Conservation (phyloP, 2,888 invertebrate genomes). For the Drosophila subquinaria region DNA sequence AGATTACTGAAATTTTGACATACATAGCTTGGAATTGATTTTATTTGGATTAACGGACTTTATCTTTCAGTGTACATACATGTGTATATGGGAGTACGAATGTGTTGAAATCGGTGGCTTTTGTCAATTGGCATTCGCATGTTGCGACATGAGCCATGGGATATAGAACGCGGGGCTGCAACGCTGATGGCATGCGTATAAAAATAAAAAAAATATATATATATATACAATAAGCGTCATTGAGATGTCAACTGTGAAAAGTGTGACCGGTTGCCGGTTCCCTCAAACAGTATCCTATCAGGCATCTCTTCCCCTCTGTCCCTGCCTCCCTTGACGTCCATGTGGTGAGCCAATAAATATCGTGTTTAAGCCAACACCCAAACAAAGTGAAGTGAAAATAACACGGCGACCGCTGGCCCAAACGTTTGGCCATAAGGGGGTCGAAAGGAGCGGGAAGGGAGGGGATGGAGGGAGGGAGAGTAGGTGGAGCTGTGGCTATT, state of each 20-base stretch:
- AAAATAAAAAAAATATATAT: slow-evolving; percentile 17
- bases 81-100: background rate
- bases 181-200: slow-evolving; percentile 52
- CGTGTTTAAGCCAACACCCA: slow-evolving; percentile 81
- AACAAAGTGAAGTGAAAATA: slow-evolving; percentile 70
- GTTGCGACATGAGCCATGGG: slow-evolving; percentile 29
- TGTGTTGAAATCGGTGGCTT: slow-evolving; percentile 50
- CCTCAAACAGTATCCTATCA: background rate
- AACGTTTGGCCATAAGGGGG: slow-evolving; percentile 28
- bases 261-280: slow-evolving; percentile 51
- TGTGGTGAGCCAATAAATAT: slow-evolving; percentile 79
- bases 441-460: background rate
- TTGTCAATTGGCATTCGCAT: slow-evolving; percentile 70
- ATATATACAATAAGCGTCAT: slow-evolving; percentile 41
- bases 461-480: background rate
- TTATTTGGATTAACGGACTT: too few relatives aligned
- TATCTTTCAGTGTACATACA: background rate
- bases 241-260: slow-evolving; percentile 80
- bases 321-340: background rate
- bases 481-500: slow-evolving; percentile 44
- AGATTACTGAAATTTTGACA: too few relatives aligned
- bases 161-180: background rate
- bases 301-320: background rate
- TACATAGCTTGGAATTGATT: too few relatives aligned
- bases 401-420: slow-evolving; percentile 41